These are phyloP conservation scores for Poeciliopsis turrubarensis DNA, from an alignment of 2,113 vertebrate genomes.

Conservation along the genomic window DNA sequence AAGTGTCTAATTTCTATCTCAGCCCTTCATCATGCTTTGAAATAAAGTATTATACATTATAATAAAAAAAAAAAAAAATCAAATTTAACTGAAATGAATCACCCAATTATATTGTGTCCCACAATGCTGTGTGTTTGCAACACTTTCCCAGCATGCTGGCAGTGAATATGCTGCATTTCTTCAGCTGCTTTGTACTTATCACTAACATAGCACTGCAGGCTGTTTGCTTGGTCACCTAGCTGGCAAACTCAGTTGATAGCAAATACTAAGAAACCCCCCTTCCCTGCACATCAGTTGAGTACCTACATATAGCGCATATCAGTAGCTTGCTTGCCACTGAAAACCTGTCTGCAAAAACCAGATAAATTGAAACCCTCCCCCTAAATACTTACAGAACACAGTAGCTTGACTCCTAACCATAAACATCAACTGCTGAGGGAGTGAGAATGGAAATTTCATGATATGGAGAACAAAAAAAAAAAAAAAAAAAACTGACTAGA, in stretches of 20 bases:
- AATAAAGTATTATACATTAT: neutral
- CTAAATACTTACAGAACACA: constrained; percentile 37
- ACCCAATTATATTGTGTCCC: neutral
- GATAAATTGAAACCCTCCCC: constrained; percentile 56
- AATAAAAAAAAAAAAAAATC: no score
- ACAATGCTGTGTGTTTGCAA: neutral
- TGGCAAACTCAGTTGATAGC: constrained; percentile 58
- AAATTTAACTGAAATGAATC: no score
- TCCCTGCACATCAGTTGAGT: constrained; percentile 59
- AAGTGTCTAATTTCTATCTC: neutral
- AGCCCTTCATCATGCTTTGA: neutral
- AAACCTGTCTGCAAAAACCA: constrained; percentile 61
- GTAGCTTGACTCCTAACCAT: constrained; percentile 19
- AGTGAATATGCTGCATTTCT: constrained; percentile 39
- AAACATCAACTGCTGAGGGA: constrained; percentile 24
- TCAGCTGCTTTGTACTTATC: constrained; percentile 59
- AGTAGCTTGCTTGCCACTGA: constrained; percentile 48
- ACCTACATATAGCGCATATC: constrained; percentile 52
- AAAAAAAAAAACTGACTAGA: neutral
- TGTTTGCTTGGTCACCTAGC: constrained; percentile 51
- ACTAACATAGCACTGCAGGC: constrained; percentile 33
- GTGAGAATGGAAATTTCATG: constrained; percentile 27
- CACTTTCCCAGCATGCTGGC: neutral
- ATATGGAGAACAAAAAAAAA: constrained; percentile 17
- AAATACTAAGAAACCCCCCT: constrained; percentile 54